phyloP scores from a whole-genome alignment of 2,113 vertebrate genomes.

The Rissa tridactyla region DNA sequence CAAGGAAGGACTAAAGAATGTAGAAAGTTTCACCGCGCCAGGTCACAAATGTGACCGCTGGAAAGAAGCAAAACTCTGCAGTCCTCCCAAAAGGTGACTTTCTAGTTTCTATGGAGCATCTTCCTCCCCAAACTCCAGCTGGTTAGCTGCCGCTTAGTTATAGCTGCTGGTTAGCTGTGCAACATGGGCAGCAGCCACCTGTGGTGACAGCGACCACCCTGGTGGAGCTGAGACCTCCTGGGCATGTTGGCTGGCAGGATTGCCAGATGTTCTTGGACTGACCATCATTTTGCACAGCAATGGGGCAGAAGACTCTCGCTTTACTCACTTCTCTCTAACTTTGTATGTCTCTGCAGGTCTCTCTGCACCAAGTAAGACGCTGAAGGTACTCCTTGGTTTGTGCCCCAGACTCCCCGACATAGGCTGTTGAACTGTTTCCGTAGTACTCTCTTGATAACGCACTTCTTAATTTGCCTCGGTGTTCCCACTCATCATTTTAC shows the following conservation, averaged over 20 bases:
- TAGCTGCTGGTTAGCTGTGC: neutral
- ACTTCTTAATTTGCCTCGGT: neutral
- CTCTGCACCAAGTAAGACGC: neutral
- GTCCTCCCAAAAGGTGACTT: neutral
- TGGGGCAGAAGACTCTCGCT: neutral
- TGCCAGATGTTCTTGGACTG: fast-evolving
- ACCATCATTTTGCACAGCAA: neutral
- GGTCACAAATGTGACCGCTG: fast-evolving
- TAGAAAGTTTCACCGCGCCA: neutral
- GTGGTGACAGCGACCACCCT: neutral
- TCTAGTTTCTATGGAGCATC: neutral
- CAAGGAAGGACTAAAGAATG: neutral
- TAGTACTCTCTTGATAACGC: fast-evolving
- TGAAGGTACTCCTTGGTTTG: neutral
- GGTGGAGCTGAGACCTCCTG: neutral
- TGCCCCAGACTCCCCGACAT: neutral
- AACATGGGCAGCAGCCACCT: neutral
- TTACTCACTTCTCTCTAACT: neutral
- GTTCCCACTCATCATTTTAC: neutral
- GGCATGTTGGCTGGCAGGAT: fast-evolving
- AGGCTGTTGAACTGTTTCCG: neutral
- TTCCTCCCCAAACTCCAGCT: neutral
- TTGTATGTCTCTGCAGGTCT: neutral
- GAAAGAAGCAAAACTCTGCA: neutral
- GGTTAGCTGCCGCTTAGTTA: neutral